phyloP scores from a whole-genome alignment of 2,797 vertebrate genomes.

The Aeoliscus strigatus region DNA sequence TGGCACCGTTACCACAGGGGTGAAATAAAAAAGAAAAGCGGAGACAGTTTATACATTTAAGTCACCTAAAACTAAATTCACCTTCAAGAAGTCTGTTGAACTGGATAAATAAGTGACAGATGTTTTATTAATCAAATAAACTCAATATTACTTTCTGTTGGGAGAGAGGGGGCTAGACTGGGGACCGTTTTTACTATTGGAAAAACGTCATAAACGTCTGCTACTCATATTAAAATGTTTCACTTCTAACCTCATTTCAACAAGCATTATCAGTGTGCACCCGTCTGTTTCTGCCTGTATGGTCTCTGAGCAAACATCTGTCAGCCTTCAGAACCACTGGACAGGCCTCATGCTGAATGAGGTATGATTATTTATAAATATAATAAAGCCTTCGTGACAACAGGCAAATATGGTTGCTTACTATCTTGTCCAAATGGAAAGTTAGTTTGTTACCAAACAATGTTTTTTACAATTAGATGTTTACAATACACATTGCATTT shows the following conservation, averaged over 20 bases:
- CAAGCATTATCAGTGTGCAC: conserved; percentile 32
- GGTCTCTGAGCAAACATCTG: conserved; percentile 41
- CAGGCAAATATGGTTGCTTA: no score
- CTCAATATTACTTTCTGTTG: conserved; percentile 20
- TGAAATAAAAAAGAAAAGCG: neutral
- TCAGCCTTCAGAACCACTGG: conserved; percentile 15
- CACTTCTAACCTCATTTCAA: conserved; percentile 43
- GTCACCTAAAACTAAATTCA: conserved; percentile 12
- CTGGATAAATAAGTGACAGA: conserved; percentile 19
- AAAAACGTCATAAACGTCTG: conserved; percentile 58
- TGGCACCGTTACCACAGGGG: conserved; percentile 31
- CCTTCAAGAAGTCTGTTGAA: conserved; percentile 12
- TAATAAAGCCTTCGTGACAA: no score
- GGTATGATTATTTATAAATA: no score
- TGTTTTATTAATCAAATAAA: conserved; percentile 36
- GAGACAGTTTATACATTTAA: no score
- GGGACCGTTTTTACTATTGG: conserved; percentile 36
- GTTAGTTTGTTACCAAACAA: no score
- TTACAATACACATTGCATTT: no score
- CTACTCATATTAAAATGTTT: conserved; percentile 43
- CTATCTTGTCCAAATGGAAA: no score
- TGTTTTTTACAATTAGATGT: no score
- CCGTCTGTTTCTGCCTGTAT: conserved; percentile 34
- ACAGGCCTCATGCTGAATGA: no score
- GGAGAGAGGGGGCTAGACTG: conserved; percentile 13